Base-by-base conservation (phyloP, 2,113 vertebrate genomes). In the Scomber colias region DNA sequence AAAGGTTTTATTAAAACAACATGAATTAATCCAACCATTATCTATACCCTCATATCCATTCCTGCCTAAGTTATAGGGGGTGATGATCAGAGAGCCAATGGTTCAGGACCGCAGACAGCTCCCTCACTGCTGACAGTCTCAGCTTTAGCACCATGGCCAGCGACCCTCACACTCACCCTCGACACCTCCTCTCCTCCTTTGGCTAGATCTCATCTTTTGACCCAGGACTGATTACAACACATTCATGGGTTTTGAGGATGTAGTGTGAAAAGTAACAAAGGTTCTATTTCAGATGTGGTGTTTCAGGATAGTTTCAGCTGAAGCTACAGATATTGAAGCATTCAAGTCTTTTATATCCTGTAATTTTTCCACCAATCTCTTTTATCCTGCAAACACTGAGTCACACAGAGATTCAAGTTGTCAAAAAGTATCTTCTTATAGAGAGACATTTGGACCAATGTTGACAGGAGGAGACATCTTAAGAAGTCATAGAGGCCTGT, bases 131-230 rank as follows among this genome's bases (percentile, higher is more conserved):
- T 2, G 56, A 49, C n/a, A 2, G 46, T 27, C 14, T 51, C 27
- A 16, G 45, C 46, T 83, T 84, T 86, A 91, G 90, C 82, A 90
- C 88, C 90, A 72, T 0, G 85, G 82, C 11, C 80, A 92, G 81
- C 17, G 51, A 50, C 70, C 17, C 21, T 11, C 31, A 14, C 24
- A 3, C 19, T 4, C n/a, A n/a, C 35, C 35, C 9, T 40, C 8
- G 6, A 40, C 35, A 7, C 35, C 35, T 40, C 35, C 35, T 40
- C 35, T 9, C 35, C 9, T 9, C 9, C 35, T 40, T 40, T 35
- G 31, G 31, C 31, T 6, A 4, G 2, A 7, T 40, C 35, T 40
- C 35, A 7, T 40, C 35, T 10, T 40, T 40, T 40, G 7, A 40
- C 31, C 31, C 5, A 35, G 31, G 7, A 35, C 31, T 35, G 7